Base-by-base conservation (phyloP, 2,888 invertebrate genomes). In the Lottia scabra region DNA sequence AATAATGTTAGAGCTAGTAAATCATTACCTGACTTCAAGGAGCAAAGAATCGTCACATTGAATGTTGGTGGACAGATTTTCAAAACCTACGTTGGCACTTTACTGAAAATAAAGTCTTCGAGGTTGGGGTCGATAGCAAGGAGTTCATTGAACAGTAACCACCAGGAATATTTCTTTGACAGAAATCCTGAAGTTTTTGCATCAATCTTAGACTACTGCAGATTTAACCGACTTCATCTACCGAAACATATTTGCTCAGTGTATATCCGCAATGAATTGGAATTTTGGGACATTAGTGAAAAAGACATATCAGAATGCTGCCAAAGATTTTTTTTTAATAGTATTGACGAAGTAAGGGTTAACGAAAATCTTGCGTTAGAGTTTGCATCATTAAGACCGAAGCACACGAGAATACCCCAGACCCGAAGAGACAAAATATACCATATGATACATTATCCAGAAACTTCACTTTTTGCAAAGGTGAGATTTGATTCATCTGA, bases 151-250 rank as follows among this genome's bases (percentile, higher is more conserved):
- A 23, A 19, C 66, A 38, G 38, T 38, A 45, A 5, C 44, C 8
- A 43, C 10, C 46, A 71, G 12, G 79, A 80, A 66, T 82, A 80
- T 68, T 84, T 81, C 71, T 84, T 83, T 65, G 84, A 84, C 72
- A 71, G 84, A 65, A 84, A 84, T 69, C 82, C 84, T 0, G 74
- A 73, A 6, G 63, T 82, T 26, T 83, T 84, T 73, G 68, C 64
- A 15, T 79, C 72, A 45, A 78, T 84, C 30, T 62, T 84, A 15
- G 82, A 83, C 65, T 82, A 71, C 63, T 80, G 81, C 62, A 78
- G 83, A 1, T 75, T 74, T 5, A 83, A 83, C 4, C 73, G 74
- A n/a, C 77, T 84, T 70, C 84, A 85, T 68, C 68, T 84, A 19
- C 82, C 84, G 8, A 74, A 73, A 46, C 64, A 75, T 44, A 38